Evolutionary conservation across 1,140 invertebrate genomes (phyloP).

Genomic region (Nylanderia fulva): DNA sequence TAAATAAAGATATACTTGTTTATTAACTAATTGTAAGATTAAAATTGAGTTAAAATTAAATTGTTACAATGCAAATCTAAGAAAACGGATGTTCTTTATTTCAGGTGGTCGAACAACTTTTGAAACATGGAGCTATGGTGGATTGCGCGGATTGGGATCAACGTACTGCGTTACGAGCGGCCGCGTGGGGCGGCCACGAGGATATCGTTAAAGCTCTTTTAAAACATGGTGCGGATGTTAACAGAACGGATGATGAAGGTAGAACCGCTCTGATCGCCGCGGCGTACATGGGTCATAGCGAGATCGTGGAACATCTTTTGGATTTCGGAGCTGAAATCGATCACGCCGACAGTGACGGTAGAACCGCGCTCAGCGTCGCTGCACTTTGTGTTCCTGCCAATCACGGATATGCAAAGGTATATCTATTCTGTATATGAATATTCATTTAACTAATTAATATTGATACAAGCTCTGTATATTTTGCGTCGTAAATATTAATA

Average conservation of each 20-base stretch:
- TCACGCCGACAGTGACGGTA: conserved; percentile 95
- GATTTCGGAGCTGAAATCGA: conserved; percentile 95
- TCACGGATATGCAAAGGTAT: conserved; percentile 90
- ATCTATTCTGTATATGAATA: neutral
- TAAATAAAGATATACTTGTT: neutral
- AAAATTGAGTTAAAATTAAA: conserved; percentile 28
- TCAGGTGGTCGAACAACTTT: conserved; percentile 93
- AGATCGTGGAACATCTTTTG: conserved; percentile 95
- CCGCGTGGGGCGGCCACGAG: conserved; percentile 94
- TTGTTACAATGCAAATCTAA: neutral
- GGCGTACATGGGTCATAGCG: conserved; percentile 96
- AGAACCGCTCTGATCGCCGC: conserved; percentile 96
- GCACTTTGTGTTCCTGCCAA: conserved; percentile 96
- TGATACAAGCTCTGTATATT: neutral
- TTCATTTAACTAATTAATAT: neutral
- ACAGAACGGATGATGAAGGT: conserved; percentile 94
- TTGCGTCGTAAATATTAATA: neutral
- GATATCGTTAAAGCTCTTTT: conserved; percentile 92
- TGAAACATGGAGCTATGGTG: conserved; percentile 92
- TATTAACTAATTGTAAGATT: neutral
- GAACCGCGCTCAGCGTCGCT: conserved; percentile 96
- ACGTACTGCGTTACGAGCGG: conserved; percentile 91
- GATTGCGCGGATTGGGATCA: conserved; percentile 93
- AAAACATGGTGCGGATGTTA: conserved; percentile 90
- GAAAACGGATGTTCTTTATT: neutral